phyloP scores from a whole-genome alignment of 2,797 vertebrate genomes.

The Avahi laniger region DNA sequence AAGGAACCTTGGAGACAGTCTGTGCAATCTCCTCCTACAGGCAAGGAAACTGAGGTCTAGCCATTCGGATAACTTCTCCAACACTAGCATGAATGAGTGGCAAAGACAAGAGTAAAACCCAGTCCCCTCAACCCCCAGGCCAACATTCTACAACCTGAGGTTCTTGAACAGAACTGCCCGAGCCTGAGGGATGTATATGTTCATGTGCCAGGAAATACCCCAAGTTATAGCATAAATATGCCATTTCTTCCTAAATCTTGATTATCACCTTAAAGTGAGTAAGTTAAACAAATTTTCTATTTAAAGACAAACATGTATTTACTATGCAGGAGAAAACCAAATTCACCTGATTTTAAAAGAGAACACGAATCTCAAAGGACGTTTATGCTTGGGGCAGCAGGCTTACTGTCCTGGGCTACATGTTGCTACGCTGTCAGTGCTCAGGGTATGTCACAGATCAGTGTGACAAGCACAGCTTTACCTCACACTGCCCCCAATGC shows the following conservation, averaged over 20 bases:
- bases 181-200: background rate
- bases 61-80: background rate
- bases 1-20: background rate
- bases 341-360: slow-evolving; percentile 9
- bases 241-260: background rate
- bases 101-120: background rate
- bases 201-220: background rate
- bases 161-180: background rate
- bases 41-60: background rate
- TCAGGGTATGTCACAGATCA: too few relatives aligned
- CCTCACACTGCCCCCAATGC: background rate
- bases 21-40: background rate
- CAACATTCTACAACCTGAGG: background rate
- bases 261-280: background rate
- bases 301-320: background rate
- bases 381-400: background rate
- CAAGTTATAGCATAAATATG: background rate
- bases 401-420: background rate
- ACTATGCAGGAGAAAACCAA: background rate
- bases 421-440: too few relatives aligned
- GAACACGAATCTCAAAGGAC: background rate
- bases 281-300: background rate
- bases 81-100: background rate
- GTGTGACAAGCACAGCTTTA: background rate
- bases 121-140: background rate